Conservation (phyloP, 1,140 invertebrate species). For the Diorhabda elongata region DNA sequence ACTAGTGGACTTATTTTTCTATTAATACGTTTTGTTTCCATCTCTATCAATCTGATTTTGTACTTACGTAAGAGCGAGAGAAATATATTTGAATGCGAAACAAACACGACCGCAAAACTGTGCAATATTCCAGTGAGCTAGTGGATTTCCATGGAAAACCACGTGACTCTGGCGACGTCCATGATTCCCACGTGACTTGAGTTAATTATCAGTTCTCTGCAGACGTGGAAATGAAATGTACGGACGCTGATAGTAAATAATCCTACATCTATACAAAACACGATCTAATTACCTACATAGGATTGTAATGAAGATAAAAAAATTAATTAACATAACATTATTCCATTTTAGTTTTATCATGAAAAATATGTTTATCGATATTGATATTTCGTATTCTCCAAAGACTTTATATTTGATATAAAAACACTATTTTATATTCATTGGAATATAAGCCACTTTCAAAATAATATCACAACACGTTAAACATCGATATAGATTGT, state of each 20-base stretch:
- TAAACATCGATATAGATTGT: too few relatives aligned
- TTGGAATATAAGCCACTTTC: too few relatives aligned
- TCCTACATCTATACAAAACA: neutral
- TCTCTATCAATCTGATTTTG: neutral
- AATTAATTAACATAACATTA: too few relatives aligned
- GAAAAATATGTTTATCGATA: too few relatives aligned
- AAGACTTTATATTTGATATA: too few relatives aligned
- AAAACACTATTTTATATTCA: too few relatives aligned
- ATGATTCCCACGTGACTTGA: neutral
- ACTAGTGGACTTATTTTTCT: neutral
- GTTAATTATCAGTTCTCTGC: slow-evolving; percentile 2
- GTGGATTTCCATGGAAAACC: neutral
- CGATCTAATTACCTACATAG: neutral
- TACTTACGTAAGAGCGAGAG: neutral
- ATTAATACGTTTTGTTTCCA: neutral
- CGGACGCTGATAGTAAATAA: slow-evolving; percentile 2
- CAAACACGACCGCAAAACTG: neutral
- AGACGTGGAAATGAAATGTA: neutral
- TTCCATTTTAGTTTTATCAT: too few relatives aligned
- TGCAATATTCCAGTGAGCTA: neutral
- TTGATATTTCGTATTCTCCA: too few relatives aligned
- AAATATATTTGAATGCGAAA: neutral
- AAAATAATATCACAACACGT: too few relatives aligned
- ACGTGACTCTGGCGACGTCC: neutral
- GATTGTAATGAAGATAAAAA: neutral